Evolutionary conservation across 2,113 vertebrate species (phyloP).

Genomic region (Zosterops japonicus): DNA sequence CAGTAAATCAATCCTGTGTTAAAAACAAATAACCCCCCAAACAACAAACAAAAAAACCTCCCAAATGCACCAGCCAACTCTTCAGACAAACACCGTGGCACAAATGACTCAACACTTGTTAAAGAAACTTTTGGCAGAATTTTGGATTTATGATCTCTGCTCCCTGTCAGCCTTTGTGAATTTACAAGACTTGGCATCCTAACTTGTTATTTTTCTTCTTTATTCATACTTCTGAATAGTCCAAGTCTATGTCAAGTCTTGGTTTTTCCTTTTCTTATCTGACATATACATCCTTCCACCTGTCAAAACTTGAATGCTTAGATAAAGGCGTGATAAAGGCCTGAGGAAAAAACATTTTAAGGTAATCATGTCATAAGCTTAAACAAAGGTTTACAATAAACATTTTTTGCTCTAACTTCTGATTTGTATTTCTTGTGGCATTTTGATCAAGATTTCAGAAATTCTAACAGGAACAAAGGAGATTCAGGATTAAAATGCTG

Average conservation of each 20-base stretch:
- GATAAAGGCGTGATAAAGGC: background rate
- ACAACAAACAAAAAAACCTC: background rate
- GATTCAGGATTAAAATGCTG: background rate
- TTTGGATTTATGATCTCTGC: background rate
- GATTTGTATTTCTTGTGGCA: background rate
- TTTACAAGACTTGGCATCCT: background rate
- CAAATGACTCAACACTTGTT: background rate
- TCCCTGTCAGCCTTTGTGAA: background rate
- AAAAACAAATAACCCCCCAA: background rate
- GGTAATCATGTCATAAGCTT: background rate
- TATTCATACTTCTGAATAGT: background rate
- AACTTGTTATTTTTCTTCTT: background rate
- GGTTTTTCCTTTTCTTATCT: background rate
- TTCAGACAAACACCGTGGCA: background rate
- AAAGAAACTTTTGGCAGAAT: background rate
- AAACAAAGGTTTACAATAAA: background rate
- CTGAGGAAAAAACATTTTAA: background rate
- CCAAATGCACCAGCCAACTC: background rate
- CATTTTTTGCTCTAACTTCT: background rate
- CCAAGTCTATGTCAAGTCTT: background rate
- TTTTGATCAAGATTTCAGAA: background rate
- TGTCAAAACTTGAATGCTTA: background rate
- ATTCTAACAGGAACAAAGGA: background rate
- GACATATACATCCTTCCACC: background rate
- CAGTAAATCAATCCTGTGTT: background rate